Conservation (phyloP, 2,888 invertebrate species). For the Acanthococcus lagerstroemiae region DNA sequence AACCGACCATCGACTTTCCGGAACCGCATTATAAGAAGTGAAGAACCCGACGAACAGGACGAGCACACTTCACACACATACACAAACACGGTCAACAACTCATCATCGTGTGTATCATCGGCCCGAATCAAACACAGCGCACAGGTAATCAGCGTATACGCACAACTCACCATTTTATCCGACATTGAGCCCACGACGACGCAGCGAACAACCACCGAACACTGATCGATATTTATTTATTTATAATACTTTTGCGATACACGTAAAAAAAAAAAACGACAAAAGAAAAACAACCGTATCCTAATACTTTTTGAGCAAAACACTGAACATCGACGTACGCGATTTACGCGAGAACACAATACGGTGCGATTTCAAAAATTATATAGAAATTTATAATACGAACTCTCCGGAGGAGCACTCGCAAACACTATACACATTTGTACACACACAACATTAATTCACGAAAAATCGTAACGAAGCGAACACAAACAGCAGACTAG, state of each 20-base stretch:
- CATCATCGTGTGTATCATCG: not conserved
- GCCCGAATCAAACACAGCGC: not conserved
- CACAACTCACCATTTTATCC: slow-evolving; percentile 2
- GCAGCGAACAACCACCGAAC: no score
- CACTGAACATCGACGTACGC: no score
- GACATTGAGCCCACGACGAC: no score
- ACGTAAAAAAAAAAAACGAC: no score
- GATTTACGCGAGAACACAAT: slow-evolving; percentile 27
- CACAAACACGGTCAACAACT: not conserved
- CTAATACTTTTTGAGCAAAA: no score
- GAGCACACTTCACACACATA: no score
- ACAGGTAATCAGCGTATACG: not conserved
- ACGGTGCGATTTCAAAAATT: not conserved
- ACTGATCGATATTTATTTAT: no score
- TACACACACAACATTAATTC: not conserved
- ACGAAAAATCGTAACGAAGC: not conserved
- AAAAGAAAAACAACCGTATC: no score
- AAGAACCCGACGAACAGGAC: no score
- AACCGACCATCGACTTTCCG: no score
- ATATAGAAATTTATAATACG: not conserved
- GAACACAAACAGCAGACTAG: slow-evolving; percentile 14
- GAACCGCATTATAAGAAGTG: no score
- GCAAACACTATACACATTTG: not conserved
- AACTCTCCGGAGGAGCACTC: not conserved
- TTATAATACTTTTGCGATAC: no score